Percentiles rank a stretch among this genome's conserved stretches.
Conservation (phyloP, 2,888 invertebrate genomes). For the Chamaedrilus cognettii region DNA sequence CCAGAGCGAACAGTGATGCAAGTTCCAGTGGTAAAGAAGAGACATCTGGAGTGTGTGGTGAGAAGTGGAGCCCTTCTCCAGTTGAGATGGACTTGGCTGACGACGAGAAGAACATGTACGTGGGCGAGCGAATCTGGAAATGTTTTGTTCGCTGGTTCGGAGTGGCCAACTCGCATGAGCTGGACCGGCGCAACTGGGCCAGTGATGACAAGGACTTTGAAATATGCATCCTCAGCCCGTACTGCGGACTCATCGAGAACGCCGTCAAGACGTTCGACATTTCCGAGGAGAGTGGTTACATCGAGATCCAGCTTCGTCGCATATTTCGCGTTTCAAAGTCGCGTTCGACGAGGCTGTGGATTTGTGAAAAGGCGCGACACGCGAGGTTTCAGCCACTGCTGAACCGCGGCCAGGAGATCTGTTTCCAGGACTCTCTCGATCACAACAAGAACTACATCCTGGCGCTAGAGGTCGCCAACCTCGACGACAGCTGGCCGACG, state of each 20-base stretch:
- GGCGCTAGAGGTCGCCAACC: slow-evolving; percentile 31
- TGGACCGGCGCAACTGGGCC: slow-evolving; percentile 38
- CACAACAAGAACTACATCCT: slow-evolving; percentile 31
- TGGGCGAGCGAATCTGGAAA: slow-evolving; percentile 43
- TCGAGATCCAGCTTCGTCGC: slow-evolving; percentile 35
- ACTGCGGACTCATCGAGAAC: slow-evolving; percentile 33
- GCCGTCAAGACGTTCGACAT: slow-evolving; percentile 35
- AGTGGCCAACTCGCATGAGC: slow-evolving; percentile 31
- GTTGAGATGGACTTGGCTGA: slow-evolving; percentile 30
- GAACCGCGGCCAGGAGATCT: slow-evolving; percentile 29
- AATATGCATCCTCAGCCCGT: slow-evolving; percentile 35
- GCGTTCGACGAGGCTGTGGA: slow-evolving; percentile 33
- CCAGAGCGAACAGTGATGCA: neutral
- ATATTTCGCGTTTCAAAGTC: slow-evolving; percentile 30
- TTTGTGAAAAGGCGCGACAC: slow-evolving; percentile 31
- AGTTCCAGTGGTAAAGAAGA: neutral
- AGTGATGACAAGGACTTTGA: slow-evolving; percentile 40
- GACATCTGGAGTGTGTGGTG: neutral
- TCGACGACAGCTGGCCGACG: slow-evolving; percentile 32
- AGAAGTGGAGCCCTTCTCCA: slow-evolving; percentile 8
- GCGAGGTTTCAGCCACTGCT: slow-evolving; percentile 30
- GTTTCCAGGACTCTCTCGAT: slow-evolving; percentile 29
- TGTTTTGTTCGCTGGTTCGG: slow-evolving; percentile 43
- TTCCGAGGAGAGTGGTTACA: slow-evolving; percentile 32
- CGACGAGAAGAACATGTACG: slow-evolving; percentile 39